phyloP scores from a whole-genome alignment of 2,113 vertebrate genomes.

The Channa argus region DNA sequence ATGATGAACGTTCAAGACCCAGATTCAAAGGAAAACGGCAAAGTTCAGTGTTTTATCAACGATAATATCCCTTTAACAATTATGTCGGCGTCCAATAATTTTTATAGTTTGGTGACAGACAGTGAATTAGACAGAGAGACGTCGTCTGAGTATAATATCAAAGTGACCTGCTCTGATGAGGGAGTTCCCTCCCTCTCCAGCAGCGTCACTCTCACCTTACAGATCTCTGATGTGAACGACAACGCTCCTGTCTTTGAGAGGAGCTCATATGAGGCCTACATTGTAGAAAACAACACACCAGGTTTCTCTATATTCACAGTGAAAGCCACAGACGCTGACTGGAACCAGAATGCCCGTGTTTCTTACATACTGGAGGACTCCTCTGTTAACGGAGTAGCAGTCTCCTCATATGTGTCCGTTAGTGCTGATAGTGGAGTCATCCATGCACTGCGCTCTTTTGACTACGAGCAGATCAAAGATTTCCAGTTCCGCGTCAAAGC shows the following conservation, averaged over 20 bases:
- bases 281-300: conserved; percentile 47
- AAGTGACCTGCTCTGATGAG: conserved; percentile 65
- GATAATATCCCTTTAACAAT: conserved; percentile 41
- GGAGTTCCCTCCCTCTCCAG: conserved; percentile 53
- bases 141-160: conserved; percentile 46
- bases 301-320: conserved; percentile 44
- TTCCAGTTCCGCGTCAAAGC: background rate
- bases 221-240: conserved; percentile 56
- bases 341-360: conserved; percentile 59
- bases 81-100: conserved; percentile 47
- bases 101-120: conserved; percentile 63
- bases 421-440: conserved; percentile 71
- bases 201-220: conserved; percentile 44
- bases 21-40: conserved; percentile 64
- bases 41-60: conserved; percentile 59
- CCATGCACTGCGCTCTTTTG: conserved; percentile 41
- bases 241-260: conserved; percentile 38
- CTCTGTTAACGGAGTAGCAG: conserved; percentile 43
- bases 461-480: too few relatives aligned
- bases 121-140: conserved; percentile 51
- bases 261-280: conserved; percentile 28
- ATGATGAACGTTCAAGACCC: conserved; percentile 68
- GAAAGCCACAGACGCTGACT: conserved; percentile 58
- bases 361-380: conserved; percentile 53
- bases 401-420: conserved; percentile 65